Evolutionary conservation across 2,113 vertebrate genomes (phyloP).

Genomic region (Malurus melanocephalus): DNA sequence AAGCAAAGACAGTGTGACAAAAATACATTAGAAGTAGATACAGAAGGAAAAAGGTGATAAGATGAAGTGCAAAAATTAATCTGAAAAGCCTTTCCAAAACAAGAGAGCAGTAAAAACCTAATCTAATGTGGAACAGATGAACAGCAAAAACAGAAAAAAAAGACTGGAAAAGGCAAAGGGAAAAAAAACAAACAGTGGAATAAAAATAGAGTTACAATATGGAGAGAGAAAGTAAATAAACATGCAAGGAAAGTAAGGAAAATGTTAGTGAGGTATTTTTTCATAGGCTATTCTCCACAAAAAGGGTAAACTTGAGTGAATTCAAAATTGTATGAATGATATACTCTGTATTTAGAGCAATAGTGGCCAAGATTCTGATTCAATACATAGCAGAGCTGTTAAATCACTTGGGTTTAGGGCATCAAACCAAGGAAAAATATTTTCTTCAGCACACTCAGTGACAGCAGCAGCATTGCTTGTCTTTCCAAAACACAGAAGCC

Average conservation of each 20-base stretch:
- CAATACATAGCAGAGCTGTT: slow-evolving; percentile 15
- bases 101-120: background rate
- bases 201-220: background rate
- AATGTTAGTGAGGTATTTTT: background rate
- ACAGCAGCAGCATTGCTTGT: background rate
- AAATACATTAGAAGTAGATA: background rate
- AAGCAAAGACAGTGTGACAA: background rate
- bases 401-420: slow-evolving; percentile 15
- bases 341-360: background rate
- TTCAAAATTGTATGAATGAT: slow-evolving; percentile 8
- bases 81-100: slow-evolving; percentile 8
- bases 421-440: background rate
- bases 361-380: slow-evolving; percentile 22
- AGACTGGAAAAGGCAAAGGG: background rate
- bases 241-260: background rate
- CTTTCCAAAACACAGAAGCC: background rate
- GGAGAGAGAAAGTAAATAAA: background rate
- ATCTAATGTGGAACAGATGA: background rate
- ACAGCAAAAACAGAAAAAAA: background rate
- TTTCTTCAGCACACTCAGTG: background rate
- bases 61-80: slow-evolving; percentile 29
- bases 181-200: background rate
- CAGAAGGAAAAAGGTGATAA: background rate
- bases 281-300: background rate
- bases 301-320: background rate